Percentiles rank a stretch among this genome's conserved stretches.
These are phyloP conservation scores for Teleiodes luculella DNA, from an alignment of 2,888 invertebrate genomes.

Conservation along the genomic window DNA sequence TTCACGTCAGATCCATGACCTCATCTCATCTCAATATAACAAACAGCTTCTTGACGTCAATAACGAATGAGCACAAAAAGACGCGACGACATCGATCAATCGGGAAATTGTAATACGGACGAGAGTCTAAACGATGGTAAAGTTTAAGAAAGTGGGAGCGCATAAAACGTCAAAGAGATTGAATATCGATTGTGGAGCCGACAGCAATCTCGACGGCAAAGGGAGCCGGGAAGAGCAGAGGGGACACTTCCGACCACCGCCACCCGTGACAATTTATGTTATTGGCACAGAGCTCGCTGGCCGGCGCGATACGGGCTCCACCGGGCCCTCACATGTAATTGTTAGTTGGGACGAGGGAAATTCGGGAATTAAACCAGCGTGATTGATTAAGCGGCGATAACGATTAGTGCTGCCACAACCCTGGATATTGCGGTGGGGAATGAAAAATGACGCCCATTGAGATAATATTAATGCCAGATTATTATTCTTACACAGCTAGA, in stretches of 20 bases:
- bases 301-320: slow-evolving; percentile 42
- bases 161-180: slow-evolving; percentile 75
- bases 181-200: slow-evolving; percentile 76
- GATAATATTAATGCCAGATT: slow-evolving; percentile 20
- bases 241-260: slow-evolving; percentile 61
- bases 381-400: slow-evolving; percentile 73
- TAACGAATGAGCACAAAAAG: slow-evolving; percentile 37
- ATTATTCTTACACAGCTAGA: slow-evolving; percentile 21
- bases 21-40: slow-evolving; percentile 12
- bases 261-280: slow-evolving; percentile 75
- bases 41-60: slow-evolving; percentile 25
- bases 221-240: slow-evolving; percentile 25
- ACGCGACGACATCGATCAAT: slow-evolving; percentile 46
- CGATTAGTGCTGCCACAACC: slow-evolving; percentile 40
- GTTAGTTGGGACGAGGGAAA: slow-evolving; percentile 74
- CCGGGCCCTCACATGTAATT: slow-evolving; percentile 73
- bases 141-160: slow-evolving; percentile 70
- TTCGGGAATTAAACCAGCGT: slow-evolving; percentile 72
- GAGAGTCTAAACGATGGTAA: slow-evolving; percentile 66
- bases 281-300: slow-evolving; percentile 66
- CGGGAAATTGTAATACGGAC: slow-evolving; percentile 56
- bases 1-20: not conserved
- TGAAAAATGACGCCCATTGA: slow-evolving; percentile 48
- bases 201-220: slow-evolving; percentile 58
- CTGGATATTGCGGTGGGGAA: slow-evolving; percentile 47